phyloP scores from a whole-genome alignment of 2,888 invertebrate genomes.

The Apotomis turbidana region DNA sequence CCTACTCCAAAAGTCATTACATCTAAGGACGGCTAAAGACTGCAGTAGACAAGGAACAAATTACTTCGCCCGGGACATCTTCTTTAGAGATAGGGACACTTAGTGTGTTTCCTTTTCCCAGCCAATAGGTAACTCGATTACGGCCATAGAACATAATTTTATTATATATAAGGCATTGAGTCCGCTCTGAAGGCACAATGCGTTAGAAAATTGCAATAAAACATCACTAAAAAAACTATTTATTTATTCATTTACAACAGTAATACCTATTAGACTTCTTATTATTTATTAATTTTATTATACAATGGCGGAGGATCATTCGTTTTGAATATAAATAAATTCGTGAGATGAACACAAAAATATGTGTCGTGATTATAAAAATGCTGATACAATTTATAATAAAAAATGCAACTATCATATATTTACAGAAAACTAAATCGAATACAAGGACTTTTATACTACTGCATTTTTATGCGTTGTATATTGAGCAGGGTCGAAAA shows the following conservation, averaged over 20 bases:
- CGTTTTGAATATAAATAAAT: conserved; percentile 6
- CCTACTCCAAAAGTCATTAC: too few relatives aligned
- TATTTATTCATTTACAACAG: neutral
- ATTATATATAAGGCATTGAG: too few relatives aligned
- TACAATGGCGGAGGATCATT: conserved; percentile 10
- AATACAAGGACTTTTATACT: conserved; percentile 4
- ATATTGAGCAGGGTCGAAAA: conserved; percentile 37
- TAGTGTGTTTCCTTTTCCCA: too few relatives aligned
- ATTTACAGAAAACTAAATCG: neutral
- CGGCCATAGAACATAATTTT: too few relatives aligned
- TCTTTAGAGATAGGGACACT: too few relatives aligned
- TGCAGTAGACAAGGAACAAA: too few relatives aligned
- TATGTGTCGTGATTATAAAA: conserved; percentile 2
- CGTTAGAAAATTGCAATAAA: neutral
- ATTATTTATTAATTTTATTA: neutral
- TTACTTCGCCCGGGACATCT: too few relatives aligned
- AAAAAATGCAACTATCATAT: neutral
- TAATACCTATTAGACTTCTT: too few relatives aligned
- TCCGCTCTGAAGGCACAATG: too few relatives aligned
- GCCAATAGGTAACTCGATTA: too few relatives aligned
- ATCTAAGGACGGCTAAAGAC: too few relatives aligned
- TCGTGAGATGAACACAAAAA: conserved; percentile 22
- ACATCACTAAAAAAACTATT: neutral
- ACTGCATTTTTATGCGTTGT: conserved; percentile 23
- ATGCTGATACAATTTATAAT: neutral